phyloP scores from a whole-genome alignment of 2,888 invertebrate species.

The Theristus sp. region DNA sequence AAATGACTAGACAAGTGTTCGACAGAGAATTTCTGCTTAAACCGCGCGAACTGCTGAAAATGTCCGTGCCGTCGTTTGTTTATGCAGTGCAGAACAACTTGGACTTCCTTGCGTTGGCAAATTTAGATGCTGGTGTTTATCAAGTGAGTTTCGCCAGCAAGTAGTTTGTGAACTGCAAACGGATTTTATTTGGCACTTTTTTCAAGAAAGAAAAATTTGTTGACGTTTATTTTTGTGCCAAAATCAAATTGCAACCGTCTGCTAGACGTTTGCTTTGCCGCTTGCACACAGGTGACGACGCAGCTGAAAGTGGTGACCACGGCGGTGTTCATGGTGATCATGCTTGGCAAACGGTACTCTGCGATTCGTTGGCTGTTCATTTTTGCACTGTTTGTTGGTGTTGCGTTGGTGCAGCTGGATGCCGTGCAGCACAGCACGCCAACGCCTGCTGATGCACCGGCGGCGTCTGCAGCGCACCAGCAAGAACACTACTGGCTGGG shows the following conservation, averaged over 20 bases:
- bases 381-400: slow-evolving; percentile 21
- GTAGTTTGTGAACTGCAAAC: too few species aligned
- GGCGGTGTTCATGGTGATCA: slow-evolving; percentile 28
- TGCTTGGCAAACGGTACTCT: slow-evolving; percentile 26
- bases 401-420: slow-evolving; percentile 25
- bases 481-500: slow-evolving; percentile 19
- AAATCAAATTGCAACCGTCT: slow-evolving; percentile 21
- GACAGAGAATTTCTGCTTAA: slow-evolving; percentile 18
- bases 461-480: background rate
- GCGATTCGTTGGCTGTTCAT: slow-evolving; percentile 24
- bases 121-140: slow-evolving; percentile 27
- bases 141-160: too few species aligned
- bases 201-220: too few species aligned
- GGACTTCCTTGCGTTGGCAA: slow-evolving; percentile 27
- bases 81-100: slow-evolving; percentile 29
- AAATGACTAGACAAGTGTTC: slow-evolving; percentile 3
- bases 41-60: slow-evolving; percentile 24
- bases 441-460: background rate
- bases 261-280: background rate
- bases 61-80: slow-evolving; percentile 27
- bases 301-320: slow-evolving; percentile 30
- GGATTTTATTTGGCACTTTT: too few species aligned
- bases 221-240: too few species aligned
- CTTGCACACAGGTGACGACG: slow-evolving; percentile 17
- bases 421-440: background rate